Percentiles rank a stretch among this genome's conserved stretches.
These are phyloP conservation scores for Ditula angustiorana DNA, from an alignment of 2,888 invertebrate species.

Conservation along the genomic window DNA sequence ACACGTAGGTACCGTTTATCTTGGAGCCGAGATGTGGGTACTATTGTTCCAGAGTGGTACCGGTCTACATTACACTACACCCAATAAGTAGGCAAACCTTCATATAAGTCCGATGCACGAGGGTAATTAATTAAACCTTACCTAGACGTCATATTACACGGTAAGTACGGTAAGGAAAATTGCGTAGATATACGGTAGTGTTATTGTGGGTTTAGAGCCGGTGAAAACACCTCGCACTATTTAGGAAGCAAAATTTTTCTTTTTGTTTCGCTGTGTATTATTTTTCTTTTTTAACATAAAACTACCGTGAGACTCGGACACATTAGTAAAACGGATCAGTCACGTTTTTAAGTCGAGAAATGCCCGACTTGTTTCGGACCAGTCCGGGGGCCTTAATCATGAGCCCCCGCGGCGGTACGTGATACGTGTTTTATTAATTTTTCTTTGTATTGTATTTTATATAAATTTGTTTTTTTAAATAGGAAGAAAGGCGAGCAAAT, in stretches of 20 bases:
- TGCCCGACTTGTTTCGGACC: too few species aligned
- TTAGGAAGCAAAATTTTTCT: background rate
- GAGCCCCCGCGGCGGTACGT: too few species aligned
- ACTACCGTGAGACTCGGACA: too few species aligned
- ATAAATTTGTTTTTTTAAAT: too few species aligned
- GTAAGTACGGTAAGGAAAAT: conserved; percentile 10
- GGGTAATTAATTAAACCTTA: conserved; percentile 25
- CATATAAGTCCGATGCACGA: conserved; percentile 27
- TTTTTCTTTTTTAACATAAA: too few species aligned
- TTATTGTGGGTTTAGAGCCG: background rate
- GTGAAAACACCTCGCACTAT: background rate
- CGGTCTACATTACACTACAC: conserved; percentile 16
- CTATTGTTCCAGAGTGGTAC: conserved; percentile 27
- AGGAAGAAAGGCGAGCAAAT: too few species aligned
- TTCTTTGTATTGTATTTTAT: too few species aligned
- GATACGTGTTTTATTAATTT: too few species aligned
- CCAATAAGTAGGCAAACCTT: conserved; percentile 12
- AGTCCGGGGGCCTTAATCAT: too few species aligned
- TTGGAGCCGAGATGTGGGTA: conserved; percentile 30
- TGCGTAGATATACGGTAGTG: background rate
- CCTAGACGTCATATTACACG: background rate
- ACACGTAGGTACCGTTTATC: conserved; percentile 27
- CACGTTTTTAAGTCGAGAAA: too few species aligned
- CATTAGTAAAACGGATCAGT: too few species aligned
- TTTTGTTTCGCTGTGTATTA: too few species aligned